Conservation (phyloP, 2,797 vertebrate species). For the Acipenser ruthenus region DNA sequence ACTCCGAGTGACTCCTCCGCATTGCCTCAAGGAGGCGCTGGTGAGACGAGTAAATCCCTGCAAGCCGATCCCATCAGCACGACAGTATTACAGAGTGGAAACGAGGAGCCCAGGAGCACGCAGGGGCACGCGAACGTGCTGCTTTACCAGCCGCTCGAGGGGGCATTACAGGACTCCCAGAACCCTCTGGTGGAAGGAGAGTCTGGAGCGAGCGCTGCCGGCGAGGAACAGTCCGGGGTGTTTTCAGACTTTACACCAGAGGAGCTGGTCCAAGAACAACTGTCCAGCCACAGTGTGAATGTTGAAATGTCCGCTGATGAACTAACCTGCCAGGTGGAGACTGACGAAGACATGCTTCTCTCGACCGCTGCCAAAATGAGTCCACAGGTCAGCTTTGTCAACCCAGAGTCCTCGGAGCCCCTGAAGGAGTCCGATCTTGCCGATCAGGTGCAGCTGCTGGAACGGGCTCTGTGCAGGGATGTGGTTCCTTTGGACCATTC, state of each 20-base stretch:
- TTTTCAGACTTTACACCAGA: slow-evolving; percentile 19
- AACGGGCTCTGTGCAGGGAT: slow-evolving; percentile 38
- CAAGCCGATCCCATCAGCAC: background rate
- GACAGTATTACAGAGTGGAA: background rate
- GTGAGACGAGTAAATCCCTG: too few relatives aligned
- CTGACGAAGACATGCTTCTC: background rate
- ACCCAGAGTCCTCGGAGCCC: slow-evolving; percentile 28
- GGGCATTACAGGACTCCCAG: slow-evolving; percentile 17
- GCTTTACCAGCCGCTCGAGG: slow-evolving; percentile 10
- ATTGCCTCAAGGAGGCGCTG: too few relatives aligned
- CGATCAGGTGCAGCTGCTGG: slow-evolving; percentile 42
- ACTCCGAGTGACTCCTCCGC: too few relatives aligned
- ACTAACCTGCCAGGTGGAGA: slow-evolving; percentile 12
- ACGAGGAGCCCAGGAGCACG: background rate
- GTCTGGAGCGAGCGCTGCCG: rapidly evolving
- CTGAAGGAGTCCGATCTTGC: slow-evolving; percentile 28
- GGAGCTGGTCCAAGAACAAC: slow-evolving; percentile 27
- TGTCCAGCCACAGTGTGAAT: background rate
- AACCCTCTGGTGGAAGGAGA: slow-evolving; percentile 5
- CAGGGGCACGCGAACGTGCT: background rate
- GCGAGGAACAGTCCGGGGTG: slow-evolving; percentile 8
- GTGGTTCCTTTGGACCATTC: slow-evolving; percentile 14
- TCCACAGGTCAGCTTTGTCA: background rate
- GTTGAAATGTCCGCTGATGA: slow-evolving; percentile 10
- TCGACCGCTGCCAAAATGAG: too few relatives aligned